Conservation (phyloP, 2,113 vertebrate species). For the Sinocyclocheilus anophthalmus region DNA sequence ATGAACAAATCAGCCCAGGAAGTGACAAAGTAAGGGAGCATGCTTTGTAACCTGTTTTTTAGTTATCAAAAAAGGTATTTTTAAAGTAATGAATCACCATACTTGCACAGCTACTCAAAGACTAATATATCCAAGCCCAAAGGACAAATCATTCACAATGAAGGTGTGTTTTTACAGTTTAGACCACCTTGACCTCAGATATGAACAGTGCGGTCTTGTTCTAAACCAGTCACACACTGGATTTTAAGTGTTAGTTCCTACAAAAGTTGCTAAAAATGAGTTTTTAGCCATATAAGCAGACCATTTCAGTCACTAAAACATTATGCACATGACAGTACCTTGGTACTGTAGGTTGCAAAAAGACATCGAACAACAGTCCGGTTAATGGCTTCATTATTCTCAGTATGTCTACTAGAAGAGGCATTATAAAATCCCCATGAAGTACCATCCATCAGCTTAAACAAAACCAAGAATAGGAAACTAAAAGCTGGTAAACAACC, state of each 20-base stretch:
- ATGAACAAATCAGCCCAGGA: not conserved
- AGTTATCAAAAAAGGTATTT: not conserved
- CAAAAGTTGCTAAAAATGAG: not conserved
- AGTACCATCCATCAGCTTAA: constrained; percentile 3
- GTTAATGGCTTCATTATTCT: constrained; percentile 26
- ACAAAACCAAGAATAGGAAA: not conserved
- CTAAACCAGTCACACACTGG: not conserved
- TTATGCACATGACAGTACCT: not conserved
- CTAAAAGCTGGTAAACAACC: constrained; percentile 7
- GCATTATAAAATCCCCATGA: constrained; percentile 11
- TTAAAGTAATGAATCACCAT: not conserved
- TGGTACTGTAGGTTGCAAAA: not conserved
- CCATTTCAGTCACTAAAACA: not conserved
- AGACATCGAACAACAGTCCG: not conserved
- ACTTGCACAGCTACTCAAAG: not conserved
- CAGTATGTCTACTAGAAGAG: not conserved
- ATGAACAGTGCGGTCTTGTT: not conserved
- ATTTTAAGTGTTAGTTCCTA: not conserved
- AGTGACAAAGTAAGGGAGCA: not conserved
- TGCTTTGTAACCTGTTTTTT: not conserved
- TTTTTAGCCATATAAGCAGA: not conserved
- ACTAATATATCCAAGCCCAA: not conserved
- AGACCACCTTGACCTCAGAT: not conserved
- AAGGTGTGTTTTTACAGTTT: not conserved
- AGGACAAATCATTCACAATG: not conserved